Base-by-base conservation (phyloP, 2,113 vertebrate species). In the Tragelaphus strepsiceros region DNA sequence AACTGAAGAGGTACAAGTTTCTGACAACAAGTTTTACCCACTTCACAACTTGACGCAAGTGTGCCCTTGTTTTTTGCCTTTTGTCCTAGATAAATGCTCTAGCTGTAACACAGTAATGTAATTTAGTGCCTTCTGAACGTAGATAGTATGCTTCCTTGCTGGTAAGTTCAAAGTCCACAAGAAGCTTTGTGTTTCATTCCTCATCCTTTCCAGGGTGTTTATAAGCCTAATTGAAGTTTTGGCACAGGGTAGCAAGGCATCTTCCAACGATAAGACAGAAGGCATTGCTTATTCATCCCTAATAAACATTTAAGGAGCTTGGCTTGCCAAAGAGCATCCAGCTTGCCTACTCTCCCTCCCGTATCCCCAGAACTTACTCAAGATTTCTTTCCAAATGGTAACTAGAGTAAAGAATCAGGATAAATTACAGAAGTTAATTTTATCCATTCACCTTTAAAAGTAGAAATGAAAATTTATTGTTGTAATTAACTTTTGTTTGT, bases 221-320 rank as follows among this genome's bases (percentile, higher is more conserved):
- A 74, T 49, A 83, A 88, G 53, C 92, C 81, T 97, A 96, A 97
- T 90, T 97, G 95, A 94, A 92, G 54, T 92, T 84, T 97, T 98
- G 97, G 96, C 97, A 64, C 24, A 61, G 85, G 13, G 24, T 39
- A 84, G 54, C 26, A 78, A 96, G 87, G 39, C 51, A 28, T 91
- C 64, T 64, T 96, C 64, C 84, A 91, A 6, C 10, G 95, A 92
- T 95, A 88, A 92, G 74, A 80, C 43, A 78, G 84, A 46, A 46
- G 53, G 30, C 46, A 16, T 71, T 91, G 87, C 92, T 96, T 64
- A 86, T 39, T 97, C 88, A 95, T 74, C 86, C 49, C 62, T 87
- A 62, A 43, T 89, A 84, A 96, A 93, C 91, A 78, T 91, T 53
- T 32, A 17, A 15, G 53, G 51, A 35, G 11, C 2, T 54, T 62